Evolutionary conservation across 2,797 vertebrate genomes (phyloP), one percentile per base, ranked within the genome.

Genomic region (Staurois parvus): DNA sequence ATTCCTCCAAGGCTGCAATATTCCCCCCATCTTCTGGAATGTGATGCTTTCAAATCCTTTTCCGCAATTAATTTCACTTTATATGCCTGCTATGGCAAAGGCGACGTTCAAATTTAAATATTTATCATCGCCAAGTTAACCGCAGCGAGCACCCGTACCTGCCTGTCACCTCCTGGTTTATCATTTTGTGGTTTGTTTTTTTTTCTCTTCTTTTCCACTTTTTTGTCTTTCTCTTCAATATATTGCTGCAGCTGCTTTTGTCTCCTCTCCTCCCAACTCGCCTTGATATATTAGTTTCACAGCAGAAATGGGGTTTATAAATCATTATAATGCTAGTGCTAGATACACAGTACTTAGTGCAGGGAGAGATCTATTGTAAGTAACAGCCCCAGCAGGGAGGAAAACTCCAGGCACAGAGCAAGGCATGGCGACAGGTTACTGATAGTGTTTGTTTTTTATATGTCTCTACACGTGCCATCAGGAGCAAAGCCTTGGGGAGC

Each of bases 261-360:
- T 92, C 91, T 90, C 56, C 91, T 90, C 26, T 40, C 24, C 88
- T 91, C 90, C 91, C 92, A 94, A 92, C 95, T 91, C 52, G 52
- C 52, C 52, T 91, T 99, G 97, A 98, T 98, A 96, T 97, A 97
- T 98, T 94, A 94, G 94, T 94, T 96, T 94, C 92, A 95, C 88
- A 92, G 75, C 93, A 90, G 95, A 93, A 90, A 92, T 90, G 90
- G 90, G 93, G 92, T 94, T 94, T 94, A 99, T 99, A 98, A 98
- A 99, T 99, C 98, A 99, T 90, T 90, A 93, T 96, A 98, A 99
- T 96, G 96, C 95, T 91, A 91, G 95, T 93, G 90, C 90, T 91
- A 94, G 95, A 94, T 97, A 96, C 97, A 96, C 93, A 95, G 95
- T 96, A 95, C 95, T 94, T 95, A 93, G 94, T 94, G 96, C 90